Conservation (phyloP, 2,113 vertebrate genomes). For the Chionomys nivalis region DNA sequence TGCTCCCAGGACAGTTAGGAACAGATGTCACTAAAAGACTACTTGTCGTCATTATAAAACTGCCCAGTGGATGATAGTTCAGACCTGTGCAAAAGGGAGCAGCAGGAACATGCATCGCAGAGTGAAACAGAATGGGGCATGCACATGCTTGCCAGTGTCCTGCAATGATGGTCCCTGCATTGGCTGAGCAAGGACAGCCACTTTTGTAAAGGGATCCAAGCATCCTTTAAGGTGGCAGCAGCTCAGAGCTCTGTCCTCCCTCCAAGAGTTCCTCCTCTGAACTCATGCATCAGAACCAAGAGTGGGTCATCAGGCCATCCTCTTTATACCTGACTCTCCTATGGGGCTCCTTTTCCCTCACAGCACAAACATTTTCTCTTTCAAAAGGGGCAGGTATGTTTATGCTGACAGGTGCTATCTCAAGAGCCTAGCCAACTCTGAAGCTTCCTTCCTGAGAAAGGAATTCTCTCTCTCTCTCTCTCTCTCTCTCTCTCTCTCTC, state of each 20-base stretch:
- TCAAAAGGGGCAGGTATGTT: background rate
- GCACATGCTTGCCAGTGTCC: background rate
- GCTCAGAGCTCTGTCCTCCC: background rate
- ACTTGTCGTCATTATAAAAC: background rate
- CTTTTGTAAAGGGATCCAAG: background rate
- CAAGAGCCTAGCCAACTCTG: background rate
- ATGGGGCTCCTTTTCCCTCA: background rate
- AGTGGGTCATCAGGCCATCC: background rate
- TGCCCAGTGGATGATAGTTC: background rate
- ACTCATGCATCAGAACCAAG: accelerated
- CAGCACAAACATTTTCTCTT: slow-evolving; percentile 17
- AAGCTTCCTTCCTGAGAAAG: slow-evolving; percentile 31
- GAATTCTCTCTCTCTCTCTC: background rate
- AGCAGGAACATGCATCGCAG: background rate
- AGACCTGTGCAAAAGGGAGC: background rate
- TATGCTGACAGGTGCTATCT: slow-evolving; percentile 57
- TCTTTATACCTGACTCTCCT: background rate
- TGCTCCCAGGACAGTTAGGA: background rate
- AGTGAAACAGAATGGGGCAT: background rate
- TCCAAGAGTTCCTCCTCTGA: background rate
- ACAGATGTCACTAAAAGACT: background rate
- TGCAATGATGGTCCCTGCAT: accelerated
- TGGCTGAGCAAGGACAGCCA: background rate
- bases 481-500: background rate
- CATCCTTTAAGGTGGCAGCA: background rate